phyloP scores from a whole-genome alignment of 2,888 invertebrate species.

The Gymnocheta viridis region DNA sequence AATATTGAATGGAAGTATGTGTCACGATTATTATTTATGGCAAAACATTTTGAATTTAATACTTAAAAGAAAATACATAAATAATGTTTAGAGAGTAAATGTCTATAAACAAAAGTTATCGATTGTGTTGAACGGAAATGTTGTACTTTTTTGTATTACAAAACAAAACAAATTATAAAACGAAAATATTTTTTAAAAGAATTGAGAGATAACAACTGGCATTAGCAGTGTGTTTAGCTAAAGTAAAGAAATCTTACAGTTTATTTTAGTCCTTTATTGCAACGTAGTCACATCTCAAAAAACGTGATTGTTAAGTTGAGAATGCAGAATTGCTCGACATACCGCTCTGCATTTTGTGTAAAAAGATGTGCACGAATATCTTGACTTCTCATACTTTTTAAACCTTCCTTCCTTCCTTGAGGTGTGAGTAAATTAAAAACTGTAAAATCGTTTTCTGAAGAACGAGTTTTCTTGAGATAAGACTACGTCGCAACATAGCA shows the following conservation, averaged over 20 bases:
- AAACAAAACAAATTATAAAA: not conserved
- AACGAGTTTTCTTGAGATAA: too few species aligned
- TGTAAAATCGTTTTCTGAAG: too few species aligned
- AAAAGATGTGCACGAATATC: too few species aligned
- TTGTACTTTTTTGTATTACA: not conserved
- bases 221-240: not conserved
- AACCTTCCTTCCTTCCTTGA: too few species aligned
- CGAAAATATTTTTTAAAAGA: not conserved
- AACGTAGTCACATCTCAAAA: too few species aligned
- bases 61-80: constrained; percentile 17
- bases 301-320: too few species aligned
- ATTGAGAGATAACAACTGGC: not conserved
- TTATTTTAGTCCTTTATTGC: too few species aligned
- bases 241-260: not conserved
- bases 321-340: too few species aligned
- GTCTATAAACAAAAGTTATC: constrained; percentile 18
- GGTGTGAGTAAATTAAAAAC: too few species aligned
- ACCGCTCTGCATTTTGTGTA: too few species aligned
- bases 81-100: constrained; percentile 10
- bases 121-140: not conserved
- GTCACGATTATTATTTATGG: constrained; percentile 53
- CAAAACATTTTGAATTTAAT: constrained; percentile 19
- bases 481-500: too few species aligned
- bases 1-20: constrained; percentile 46
- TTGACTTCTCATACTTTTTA: too few species aligned